These are phyloP conservation scores for Channa maculata DNA, from an alignment of 2,113 vertebrate species.

Conservation along the genomic window DNA sequence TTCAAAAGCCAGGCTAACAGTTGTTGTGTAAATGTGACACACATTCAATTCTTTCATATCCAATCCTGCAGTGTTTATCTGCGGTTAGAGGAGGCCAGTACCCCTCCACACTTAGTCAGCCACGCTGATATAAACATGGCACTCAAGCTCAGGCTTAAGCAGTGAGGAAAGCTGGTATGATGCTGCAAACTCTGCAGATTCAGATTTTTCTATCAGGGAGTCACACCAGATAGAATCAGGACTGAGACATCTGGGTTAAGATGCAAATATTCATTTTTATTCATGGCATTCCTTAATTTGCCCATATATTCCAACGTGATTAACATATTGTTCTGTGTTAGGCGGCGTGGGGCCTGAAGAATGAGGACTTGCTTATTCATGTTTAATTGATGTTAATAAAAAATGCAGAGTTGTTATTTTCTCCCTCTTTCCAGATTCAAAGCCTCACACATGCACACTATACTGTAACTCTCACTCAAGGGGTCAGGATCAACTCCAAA, in stretches of 20 bases:
- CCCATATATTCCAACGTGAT: conserved; percentile 59
- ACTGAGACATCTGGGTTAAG: conserved; percentile 52
- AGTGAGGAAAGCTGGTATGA: background rate
- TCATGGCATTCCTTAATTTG: conserved; percentile 61
- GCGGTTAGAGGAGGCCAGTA: conserved; percentile 30
- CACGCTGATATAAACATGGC: conserved; percentile 35
- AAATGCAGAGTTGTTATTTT: conserved; percentile 62
- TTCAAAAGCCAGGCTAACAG: background rate
- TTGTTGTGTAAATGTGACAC: conserved; percentile 26
- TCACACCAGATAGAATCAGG: conserved; percentile 2
- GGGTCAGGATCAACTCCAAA: conserved; percentile 60
- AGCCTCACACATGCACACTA: conserved; percentile 19
- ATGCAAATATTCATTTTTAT: conserved; percentile 56
- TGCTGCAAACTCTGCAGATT: conserved; percentile 11
- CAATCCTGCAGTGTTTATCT: conserved; percentile 39
- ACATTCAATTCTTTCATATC: conserved; percentile 15
- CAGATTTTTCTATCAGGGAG: conserved; percentile 24
- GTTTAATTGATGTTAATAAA: conserved; percentile 79
- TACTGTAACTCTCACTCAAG: conserved; percentile 53
- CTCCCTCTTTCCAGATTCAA: conserved; percentile 24
- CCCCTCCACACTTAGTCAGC: conserved; percentile 51
- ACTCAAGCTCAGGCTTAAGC: conserved; percentile 13
- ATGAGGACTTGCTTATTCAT: conserved; percentile 78
- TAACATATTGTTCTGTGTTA: conserved; percentile 72
- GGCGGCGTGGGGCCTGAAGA: conserved; percentile 71